Evolutionary conservation across 2,888 invertebrate species (phyloP), one percentile per base, ranked within the genome.

Genomic region (Emmelina monodactyla): DNA sequence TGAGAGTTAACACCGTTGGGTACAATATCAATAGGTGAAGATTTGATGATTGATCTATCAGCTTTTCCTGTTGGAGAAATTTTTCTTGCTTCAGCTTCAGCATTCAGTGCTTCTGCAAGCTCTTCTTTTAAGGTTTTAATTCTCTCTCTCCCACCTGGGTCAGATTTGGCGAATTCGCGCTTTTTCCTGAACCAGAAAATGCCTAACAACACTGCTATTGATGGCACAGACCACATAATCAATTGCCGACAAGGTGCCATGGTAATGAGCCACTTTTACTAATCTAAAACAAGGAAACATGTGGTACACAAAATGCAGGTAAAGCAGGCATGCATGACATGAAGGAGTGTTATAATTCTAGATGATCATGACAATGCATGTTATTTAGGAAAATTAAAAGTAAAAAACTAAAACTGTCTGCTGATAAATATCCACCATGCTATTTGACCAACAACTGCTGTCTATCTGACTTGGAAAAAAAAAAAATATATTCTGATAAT

Each of bases 121-220:
- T 81, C 80, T 46, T 78, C 70, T 59, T 72, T 63, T 39, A 78
- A 59, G 52, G 58, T 72, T 67, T 76, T 80, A 55, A 73, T 62
- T 49, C 57, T 71, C 60, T 73, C 76, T 66, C 79, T 79, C 80
- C 86, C 87, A 57, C 88, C 88, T 47, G 87, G 86, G 85, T 89
- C 88, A 87, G 84, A 86, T 83, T 82, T 84, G 64, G 84, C 83
- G 61, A 83, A 85, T 68, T 85, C 84, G 78, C 88, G 85, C 82
- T 86, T 89, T 81, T 88, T 88, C 79, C 86, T 88, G 85, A 88
- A 89, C 91, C 91, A 92, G 64, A 87, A 86, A 66, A 91, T 85
- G 53, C 89, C 89, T 69, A 91, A 82, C 57, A 91, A 82, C 56
- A 90, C 83, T 55, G 88, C 90, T 79, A 91, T 84, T 55, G 89